Conservation (phyloP, 30 jellyfish, hydroid and myxozoan genomes). For the Hydractinia symbiolongicarpus region DNA sequence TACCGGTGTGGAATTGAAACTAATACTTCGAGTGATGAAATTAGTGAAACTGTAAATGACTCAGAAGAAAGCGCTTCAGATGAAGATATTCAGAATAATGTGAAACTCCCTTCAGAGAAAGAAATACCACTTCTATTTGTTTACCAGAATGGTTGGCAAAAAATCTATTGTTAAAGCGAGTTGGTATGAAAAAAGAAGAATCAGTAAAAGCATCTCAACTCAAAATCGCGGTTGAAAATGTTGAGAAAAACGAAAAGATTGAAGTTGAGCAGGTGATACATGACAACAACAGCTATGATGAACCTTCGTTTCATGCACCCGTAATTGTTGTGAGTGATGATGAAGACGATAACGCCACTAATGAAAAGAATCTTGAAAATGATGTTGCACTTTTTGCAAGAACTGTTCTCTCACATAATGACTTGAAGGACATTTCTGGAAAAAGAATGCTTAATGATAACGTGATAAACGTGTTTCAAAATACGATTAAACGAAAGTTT, state of each 20-base stretch:
- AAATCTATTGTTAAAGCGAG: background rate
- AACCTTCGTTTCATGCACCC: too few relatives aligned
- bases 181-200: too few relatives aligned
- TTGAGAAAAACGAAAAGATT: too few relatives aligned
- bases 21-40: too few relatives aligned
- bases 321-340: background rate
- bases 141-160: conserved; percentile 36
- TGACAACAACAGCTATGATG: too few relatives aligned
- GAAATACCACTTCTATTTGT: conserved; percentile 15
- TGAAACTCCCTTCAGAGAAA: too few relatives aligned
- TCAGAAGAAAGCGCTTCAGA: too few relatives aligned
- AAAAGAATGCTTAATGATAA: background rate
- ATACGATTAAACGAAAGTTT: background rate
- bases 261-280: too few relatives aligned
- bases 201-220: too few relatives aligned
- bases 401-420: background rate
- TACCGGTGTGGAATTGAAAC: background rate
- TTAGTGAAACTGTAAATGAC: too few relatives aligned
- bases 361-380: background rate
- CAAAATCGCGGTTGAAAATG: too few relatives aligned
- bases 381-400: background rate
- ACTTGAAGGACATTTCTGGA: background rate
- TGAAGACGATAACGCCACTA: background rate
- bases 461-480: background rate
- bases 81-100: too few relatives aligned